Evolutionary conservation across 2,888 invertebrate species (phyloP).

Genomic region (Blastobasis lacticolella): DNA sequence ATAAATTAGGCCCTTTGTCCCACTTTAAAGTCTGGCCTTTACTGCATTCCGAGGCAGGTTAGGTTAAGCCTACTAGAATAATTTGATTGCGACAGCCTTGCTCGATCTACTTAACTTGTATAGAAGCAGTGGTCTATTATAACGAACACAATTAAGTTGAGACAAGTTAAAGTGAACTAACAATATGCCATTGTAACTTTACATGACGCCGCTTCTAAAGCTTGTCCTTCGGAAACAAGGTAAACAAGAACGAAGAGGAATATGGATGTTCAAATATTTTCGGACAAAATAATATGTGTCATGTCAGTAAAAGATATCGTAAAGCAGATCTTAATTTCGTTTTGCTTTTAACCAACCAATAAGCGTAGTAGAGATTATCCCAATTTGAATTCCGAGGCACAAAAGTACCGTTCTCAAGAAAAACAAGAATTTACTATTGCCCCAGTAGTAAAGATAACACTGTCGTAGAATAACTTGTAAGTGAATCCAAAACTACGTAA

Average conservation of each 20-base stretch:
- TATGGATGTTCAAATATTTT: not conserved
- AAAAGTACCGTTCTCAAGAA: constrained; percentile 7
- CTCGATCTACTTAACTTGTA: no score
- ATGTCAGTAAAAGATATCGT: not conserved
- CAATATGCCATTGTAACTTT: no score
- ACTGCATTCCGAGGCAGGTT: constrained; percentile 50
- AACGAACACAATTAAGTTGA: no score
- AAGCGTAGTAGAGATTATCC: constrained; percentile 5
- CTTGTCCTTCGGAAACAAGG: not conserved
- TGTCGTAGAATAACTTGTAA: no score
- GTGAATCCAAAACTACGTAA: no score
- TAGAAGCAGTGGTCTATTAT: no score
- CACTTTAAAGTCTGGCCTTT: constrained; percentile 43
- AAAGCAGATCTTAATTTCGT: constrained; percentile 13
- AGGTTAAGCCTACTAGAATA: constrained; percentile 34
- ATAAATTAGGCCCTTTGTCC: constrained; percentile 49
- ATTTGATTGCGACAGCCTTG: constrained; percentile 28
- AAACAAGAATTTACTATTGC: constrained; percentile 6
- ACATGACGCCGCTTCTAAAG: no score
- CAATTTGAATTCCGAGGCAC: constrained; percentile 9
- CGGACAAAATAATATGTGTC: not conserved
- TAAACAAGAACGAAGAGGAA: not conserved
- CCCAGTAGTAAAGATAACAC: constrained; percentile 21
- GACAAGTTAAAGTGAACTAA: no score
- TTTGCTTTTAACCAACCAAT: constrained; percentile 19